A percentile compares a stretch with the other conserved stretches of the same genome.
Evolutionary conservation across 2,113 vertebrate genomes (phyloP).

Genomic region (Arizona elegans): DNA sequence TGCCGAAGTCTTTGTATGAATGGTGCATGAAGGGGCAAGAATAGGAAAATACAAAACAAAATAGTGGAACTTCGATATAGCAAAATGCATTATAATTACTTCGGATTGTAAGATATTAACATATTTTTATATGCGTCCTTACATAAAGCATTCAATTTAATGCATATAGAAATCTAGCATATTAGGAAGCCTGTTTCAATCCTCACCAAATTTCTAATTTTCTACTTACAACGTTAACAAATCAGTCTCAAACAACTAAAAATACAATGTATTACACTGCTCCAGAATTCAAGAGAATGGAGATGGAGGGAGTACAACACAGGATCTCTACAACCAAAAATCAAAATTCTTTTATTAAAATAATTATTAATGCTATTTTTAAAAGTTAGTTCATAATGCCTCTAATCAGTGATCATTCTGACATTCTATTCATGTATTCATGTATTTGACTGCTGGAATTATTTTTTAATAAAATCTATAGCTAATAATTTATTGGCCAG

Average conservation of each 20-base stretch:
- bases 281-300: neutral
- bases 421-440: neutral
- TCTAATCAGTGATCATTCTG: neutral
- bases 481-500: neutral
- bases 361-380: neutral
- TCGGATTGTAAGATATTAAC: neutral
- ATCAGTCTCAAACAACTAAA: neutral
- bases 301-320: neutral
- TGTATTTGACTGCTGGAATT: neutral
- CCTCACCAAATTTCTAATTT: neutral
- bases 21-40: neutral
- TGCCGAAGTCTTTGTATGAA: neutral
- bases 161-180: neutral
- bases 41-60: neutral
- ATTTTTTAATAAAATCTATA: neutral
- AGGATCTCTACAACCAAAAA: neutral
- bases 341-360: neutral
- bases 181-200: neutral
- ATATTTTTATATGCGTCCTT: neutral
- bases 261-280: neutral
- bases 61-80: neutral
- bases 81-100: neutral
- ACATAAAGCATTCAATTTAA: neutral
- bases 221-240: neutral
- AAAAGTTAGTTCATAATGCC: neutral